These are phyloP conservation scores for Tiaroga cobitis DNA, from an alignment of 2,797 vertebrate species.

Conservation along the genomic window DNA sequence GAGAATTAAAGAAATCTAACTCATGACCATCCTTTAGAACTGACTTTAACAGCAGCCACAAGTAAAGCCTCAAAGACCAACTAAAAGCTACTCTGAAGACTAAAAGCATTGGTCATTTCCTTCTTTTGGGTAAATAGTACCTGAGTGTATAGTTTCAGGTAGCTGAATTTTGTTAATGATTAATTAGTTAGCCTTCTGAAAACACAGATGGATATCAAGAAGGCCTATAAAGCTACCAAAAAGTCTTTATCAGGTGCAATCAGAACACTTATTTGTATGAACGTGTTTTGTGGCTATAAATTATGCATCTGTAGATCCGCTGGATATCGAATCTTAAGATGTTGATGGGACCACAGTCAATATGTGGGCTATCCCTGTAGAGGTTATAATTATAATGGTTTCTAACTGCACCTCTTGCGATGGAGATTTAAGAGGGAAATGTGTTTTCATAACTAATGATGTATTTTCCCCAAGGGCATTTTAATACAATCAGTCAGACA, in stretches of 20 bases:
- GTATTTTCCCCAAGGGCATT: slow-evolving; percentile 32
- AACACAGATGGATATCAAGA: slow-evolving; percentile 19
- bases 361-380: slow-evolving; percentile 66
- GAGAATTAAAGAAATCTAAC: background rate
- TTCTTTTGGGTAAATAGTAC: background rate
- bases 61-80: slow-evolving; percentile 25
- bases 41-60: slow-evolving; percentile 11
- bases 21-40: background rate
- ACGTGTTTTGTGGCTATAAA: slow-evolving; percentile 59
- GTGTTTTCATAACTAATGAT: slow-evolving; percentile 54
- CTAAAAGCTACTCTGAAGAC: slow-evolving; percentile 37
- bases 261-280: slow-evolving; percentile 35
- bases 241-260: slow-evolving; percentile 21
- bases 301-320: slow-evolving; percentile 59
- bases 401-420: slow-evolving; percentile 54
- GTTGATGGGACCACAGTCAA: slow-evolving; percentile 75
- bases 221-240: background rate
- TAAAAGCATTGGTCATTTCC: slow-evolving; percentile 7
- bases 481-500: slow-evolving; percentile 37
- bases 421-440: slow-evolving; percentile 50
- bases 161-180: background rate
- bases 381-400: slow-evolving; percentile 70
- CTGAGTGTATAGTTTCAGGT: background rate
- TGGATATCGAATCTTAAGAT: slow-evolving; percentile 75
- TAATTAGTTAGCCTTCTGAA: slow-evolving; percentile 4